Evolutionary conservation across 2,797 vertebrate species (phyloP), one percentile per base, ranked within the genome.

Genomic region (Momotus momota): DNA sequence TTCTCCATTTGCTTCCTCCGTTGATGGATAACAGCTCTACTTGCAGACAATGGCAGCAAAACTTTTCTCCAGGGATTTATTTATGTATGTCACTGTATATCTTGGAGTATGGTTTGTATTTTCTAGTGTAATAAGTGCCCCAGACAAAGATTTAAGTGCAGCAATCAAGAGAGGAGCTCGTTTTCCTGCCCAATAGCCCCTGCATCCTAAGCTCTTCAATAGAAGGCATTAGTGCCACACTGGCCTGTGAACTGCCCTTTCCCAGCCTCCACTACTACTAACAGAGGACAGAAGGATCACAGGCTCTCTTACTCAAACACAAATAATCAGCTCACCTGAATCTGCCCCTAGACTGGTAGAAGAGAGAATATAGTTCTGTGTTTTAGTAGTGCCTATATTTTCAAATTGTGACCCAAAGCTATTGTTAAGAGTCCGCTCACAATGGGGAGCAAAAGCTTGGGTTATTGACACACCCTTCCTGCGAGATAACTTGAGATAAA

Each of bases 171-270:
- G 12, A 93, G 25, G 64, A 88, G 19, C 16, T 78, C 54, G 29
- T 95, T 86, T 95, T 95, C 74, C 57, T 89, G 43, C 29, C 67
- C 78, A 54, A 29, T 74, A 92, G 91, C 80, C 82, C 40, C n/a
- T 81, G 43, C 40, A 55, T 60, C 22, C 83, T 82, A 46, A 93
- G 8, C 17, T 70, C 65, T 85, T 81, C 55, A 55, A 18, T 16
- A 81, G 66, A 27, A 65, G 26, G 8, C 49, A 49, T 95, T 86
- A 61, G 78, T 79, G 19, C 33, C 55, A 10, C 45, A 46, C 43
- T 58, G 41, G 55, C 38, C n/a, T 54, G 17, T 45, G 48, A 70
- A 35, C 52, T 45, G 31, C 14, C 55, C 43, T 58, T 91, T 40
- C 55, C n/a, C 41, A 95, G 40, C 14, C 69, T 52, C 41, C 77